A percentile compares a stretch with the other conserved stretches of the same genome.
Conservation (phyloP, 2,113 vertebrate genomes). For the Anhinga rufa region DNA sequence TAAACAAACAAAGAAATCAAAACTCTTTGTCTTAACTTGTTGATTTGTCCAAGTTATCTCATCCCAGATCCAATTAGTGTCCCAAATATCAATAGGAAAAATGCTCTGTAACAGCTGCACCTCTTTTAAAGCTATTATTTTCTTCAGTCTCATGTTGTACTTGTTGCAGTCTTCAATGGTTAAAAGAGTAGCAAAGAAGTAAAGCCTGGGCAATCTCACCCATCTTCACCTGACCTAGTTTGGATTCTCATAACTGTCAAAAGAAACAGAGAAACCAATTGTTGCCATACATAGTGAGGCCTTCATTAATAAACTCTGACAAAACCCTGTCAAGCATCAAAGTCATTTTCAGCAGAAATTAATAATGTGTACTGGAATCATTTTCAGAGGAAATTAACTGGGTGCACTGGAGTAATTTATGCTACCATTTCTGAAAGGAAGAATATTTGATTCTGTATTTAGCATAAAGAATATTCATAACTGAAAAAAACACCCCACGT, state of each 20-base stretch:
- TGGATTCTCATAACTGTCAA: neutral
- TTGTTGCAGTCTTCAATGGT: neutral
- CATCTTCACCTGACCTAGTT: conserved; percentile 7
- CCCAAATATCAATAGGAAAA: neutral
- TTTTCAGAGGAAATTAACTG: conserved; percentile 2
- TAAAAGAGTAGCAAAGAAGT: neutral
- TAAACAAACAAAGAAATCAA: conserved; percentile 46
- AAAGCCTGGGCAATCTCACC: neutral
- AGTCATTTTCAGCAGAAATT: conserved; percentile 2
- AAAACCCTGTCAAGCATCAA: neutral
- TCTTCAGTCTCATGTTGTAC: neutral
- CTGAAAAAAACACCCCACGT: neutral
- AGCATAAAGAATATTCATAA: neutral
- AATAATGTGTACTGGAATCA: neutral
- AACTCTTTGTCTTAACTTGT: conserved; percentile 42
- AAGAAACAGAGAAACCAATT: conserved; percentile 16
- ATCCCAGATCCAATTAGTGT: conserved; percentile 20
- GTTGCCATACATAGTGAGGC: neutral
- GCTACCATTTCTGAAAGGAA: neutral
- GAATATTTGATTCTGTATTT: neutral
- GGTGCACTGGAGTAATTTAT: neutral
- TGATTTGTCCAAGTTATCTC: conserved; percentile 47
- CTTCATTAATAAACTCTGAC: conserved; percentile 20
- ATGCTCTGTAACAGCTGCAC: conserved; percentile 1
- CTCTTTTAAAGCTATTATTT: neutral